These are phyloP conservation scores for Clangula hyemalis DNA, from an alignment of 2,797 vertebrate species.

Conservation along the genomic window DNA sequence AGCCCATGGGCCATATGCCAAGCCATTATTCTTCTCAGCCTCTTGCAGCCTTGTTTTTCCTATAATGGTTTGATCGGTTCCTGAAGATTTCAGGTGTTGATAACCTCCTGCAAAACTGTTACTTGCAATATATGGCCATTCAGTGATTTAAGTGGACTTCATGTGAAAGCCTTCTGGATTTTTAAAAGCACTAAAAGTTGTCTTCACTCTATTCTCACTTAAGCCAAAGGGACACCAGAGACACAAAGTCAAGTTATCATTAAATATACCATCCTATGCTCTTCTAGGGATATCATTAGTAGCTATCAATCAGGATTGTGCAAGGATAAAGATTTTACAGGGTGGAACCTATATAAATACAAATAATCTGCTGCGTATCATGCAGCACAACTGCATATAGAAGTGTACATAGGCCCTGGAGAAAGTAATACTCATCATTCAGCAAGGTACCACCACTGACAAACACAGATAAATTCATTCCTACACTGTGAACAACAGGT, in stretches of 20 bases:
- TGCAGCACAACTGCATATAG: neutral
- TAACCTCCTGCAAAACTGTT: conserved; percentile 3
- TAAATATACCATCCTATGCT: neutral
- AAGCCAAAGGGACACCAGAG: neutral
- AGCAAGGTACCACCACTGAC: neutral
- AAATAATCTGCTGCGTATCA: neutral
- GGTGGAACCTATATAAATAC: neutral
- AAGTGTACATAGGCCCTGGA: neutral
- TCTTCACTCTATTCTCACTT: neutral
- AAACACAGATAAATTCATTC: neutral
- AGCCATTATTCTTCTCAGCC: neutral
- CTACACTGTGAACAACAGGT: neutral
- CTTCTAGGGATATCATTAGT: neutral
- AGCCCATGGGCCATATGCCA: neutral
- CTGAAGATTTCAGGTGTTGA: conserved; percentile 9
- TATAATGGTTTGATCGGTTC: neutral
- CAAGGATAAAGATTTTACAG: neutral
- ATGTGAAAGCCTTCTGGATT: neutral
- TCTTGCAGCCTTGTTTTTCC: neutral
- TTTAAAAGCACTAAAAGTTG: neutral
- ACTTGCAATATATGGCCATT: neutral
- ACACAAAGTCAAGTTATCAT: neutral
- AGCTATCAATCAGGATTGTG: neutral
- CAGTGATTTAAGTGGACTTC: neutral
- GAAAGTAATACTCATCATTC: neutral